Evolutionary conservation across 2,113 vertebrate genomes (phyloP).

Genomic region (Melanostigma gelatinosum): DNA sequence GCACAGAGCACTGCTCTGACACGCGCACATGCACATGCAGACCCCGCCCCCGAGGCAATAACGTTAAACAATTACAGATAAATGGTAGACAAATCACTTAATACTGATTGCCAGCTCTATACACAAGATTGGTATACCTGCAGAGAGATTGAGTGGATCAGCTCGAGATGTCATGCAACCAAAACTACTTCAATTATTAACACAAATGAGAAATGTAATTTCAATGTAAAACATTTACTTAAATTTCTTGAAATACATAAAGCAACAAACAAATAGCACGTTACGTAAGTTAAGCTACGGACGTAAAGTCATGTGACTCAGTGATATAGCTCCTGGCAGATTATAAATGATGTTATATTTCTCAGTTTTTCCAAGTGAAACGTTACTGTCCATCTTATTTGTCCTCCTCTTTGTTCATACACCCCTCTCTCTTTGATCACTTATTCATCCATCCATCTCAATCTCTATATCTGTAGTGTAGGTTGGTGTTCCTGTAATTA

Average conservation of each 20-base stretch:
- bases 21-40: background rate
- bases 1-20: conserved; percentile 1
- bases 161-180: background rate
- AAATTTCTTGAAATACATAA: background rate
- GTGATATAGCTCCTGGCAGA: background rate
- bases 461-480: conserved; percentile 47
- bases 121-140: background rate
- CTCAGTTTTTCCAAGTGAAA: background rate
- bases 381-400: background rate
- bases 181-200: background rate
- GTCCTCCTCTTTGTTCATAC: background rate
- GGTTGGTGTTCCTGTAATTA: conserved; percentile 64
- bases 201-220: no score
- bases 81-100: background rate
- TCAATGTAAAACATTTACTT: background rate
- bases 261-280: background rate
- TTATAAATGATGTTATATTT: background rate
- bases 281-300: background rate
- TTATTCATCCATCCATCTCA: conserved; percentile 45
- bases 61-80: background rate
- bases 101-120: background rate
- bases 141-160: background rate
- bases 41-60: background rate
- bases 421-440: conserved; percentile 38
- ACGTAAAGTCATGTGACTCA: background rate